Evolutionary conservation across 1,140 invertebrate genomes (phyloP).

Genomic region (Saccostrea cuccullata): DNA sequence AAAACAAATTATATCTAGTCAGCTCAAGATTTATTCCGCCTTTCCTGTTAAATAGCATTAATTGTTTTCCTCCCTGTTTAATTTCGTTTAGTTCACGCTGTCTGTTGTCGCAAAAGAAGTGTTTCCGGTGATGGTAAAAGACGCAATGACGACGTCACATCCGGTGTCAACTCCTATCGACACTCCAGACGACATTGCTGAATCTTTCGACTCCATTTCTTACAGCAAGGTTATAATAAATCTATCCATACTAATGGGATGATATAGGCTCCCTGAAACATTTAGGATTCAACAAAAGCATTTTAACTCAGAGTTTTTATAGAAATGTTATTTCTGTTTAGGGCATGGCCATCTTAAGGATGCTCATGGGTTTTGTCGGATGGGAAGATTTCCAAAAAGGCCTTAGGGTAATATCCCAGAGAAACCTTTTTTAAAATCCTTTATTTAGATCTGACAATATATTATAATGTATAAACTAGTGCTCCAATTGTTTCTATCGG

Average conservation of each 20-base stretch:
- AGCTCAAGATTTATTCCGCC: background rate
- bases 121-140: slow-evolving; percentile 76
- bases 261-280: background rate
- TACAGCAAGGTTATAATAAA: slow-evolving; percentile 73
- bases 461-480: too few species aligned
- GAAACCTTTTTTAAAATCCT: too few species aligned
- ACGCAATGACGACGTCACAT: slow-evolving; percentile 80
- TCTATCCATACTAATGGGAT: background rate
- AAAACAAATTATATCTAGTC: background rate
- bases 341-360: slow-evolving; percentile 77
- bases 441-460: too few species aligned
- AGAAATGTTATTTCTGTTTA: slow-evolving; percentile 77
- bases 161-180: slow-evolving; percentile 74
- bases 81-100: slow-evolving; percentile 68
- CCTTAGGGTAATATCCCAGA: slow-evolving; percentile 63
- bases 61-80: background rate
- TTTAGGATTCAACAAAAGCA: too few species aligned
- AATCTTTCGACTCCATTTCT: slow-evolving; percentile 76
- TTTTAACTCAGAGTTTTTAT: too few species aligned
- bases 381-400: slow-evolving; percentile 72
- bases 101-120: slow-evolving; percentile 75
- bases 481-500: background rate
- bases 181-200: slow-evolving; percentile 74
- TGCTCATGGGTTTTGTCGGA: slow-evolving; percentile 76
- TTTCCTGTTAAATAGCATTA: too few species aligned